These are phyloP conservation scores for Drosophila saltans DNA, from an alignment of 1,140 invertebrate genomes.

Conservation along the genomic window DNA sequence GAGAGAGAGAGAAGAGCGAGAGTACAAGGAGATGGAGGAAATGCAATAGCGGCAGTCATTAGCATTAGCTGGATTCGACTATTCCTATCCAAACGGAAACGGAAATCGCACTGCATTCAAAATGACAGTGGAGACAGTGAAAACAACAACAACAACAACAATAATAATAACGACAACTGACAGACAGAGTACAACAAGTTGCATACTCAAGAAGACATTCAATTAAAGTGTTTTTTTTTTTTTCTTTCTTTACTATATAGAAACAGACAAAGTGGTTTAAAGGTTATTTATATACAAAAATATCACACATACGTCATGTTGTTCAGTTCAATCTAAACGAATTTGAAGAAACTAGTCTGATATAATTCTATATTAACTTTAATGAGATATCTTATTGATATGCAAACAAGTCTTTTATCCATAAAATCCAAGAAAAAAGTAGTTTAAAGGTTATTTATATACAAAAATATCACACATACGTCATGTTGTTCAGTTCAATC, in stretches of 20 bases:
- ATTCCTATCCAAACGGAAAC: conserved; percentile 44
- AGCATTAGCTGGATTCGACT: conserved; percentile 43
- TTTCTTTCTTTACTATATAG: no score
- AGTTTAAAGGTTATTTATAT: no score
- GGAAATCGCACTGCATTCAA: conserved; percentile 62
- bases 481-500: no score
- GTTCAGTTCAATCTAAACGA: no score
- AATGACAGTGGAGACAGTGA: conserved; percentile 39
- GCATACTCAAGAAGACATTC: conserved; percentile 37
- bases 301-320: no score
- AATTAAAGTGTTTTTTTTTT: neutral
- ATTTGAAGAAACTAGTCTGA: no score
- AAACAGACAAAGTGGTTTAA: no score
- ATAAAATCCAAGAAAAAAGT: no score
- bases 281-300: no score
- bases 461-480: no score
- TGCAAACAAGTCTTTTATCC: no score
- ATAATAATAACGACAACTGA: neutral
- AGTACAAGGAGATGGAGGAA: neutral
- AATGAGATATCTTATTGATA: no score
- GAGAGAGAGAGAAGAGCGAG: neutral
- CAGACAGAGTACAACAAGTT: conserved; percentile 39
- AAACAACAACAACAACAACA: conserved; percentile 7
- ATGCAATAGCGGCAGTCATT: conserved; percentile 34
- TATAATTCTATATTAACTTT: neutral